A percentile compares a stretch with the other conserved stretches of the same genome.
phyloP scores from a whole-genome alignment of 2,113 vertebrate species.

The Calyptommatus sinebrachiatus region DNA sequence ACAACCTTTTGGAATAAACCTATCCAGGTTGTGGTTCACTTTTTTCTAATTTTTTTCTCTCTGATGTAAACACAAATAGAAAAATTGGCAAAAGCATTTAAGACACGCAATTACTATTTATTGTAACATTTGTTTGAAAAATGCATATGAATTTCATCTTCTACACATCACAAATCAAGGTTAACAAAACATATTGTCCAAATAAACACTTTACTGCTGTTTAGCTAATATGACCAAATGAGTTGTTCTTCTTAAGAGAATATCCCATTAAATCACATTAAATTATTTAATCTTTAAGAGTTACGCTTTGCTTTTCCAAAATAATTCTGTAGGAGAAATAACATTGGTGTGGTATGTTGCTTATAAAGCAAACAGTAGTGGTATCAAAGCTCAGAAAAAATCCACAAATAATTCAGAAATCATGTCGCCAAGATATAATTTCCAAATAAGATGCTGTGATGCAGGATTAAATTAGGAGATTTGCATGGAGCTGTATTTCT shows the following conservation, averaged over 20 bases:
- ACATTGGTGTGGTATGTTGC: background rate
- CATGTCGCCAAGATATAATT: background rate
- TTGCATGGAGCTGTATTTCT: background rate
- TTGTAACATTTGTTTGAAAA: background rate
- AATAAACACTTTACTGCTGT: background rate
- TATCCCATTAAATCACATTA: no score
- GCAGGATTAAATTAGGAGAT: background rate
- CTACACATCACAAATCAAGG: background rate
- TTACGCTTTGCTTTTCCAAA: background rate
- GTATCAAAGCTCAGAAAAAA: background rate
- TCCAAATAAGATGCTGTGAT: background rate
- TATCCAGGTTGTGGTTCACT: background rate
- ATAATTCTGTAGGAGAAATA: background rate
- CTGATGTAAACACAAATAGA: background rate
- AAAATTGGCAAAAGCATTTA: background rate
- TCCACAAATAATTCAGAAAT: background rate
- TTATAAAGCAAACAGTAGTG: background rate
- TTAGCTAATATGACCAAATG: background rate
- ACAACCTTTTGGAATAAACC: background rate
- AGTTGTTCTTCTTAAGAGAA: background rate
- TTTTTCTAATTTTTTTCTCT: background rate
- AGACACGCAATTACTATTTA: background rate
- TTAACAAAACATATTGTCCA: background rate
- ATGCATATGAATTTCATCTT: background rate
- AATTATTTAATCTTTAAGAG: background rate